A percentile compares a stretch with the other conserved stretches of the same genome.
phyloP scores from a whole-genome alignment of 2,113 vertebrate genomes.

The Heterochromis multidens region DNA sequence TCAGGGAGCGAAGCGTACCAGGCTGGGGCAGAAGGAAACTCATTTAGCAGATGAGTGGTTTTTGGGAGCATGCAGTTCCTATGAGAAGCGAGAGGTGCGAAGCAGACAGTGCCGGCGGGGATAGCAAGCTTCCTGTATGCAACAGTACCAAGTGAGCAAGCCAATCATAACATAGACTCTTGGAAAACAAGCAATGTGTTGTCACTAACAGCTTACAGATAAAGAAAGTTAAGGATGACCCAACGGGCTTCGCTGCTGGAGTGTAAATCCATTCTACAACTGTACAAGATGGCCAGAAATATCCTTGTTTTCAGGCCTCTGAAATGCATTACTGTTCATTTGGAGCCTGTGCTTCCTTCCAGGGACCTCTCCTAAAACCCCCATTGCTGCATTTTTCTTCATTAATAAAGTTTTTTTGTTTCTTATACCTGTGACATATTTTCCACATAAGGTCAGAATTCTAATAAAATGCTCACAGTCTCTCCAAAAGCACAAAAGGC shows the following conservation, averaged over 20 bases:
- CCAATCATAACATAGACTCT: slow-evolving; percentile 55
- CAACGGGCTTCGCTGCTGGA: not conserved
- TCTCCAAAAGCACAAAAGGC: slow-evolving; percentile 25
- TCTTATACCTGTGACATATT: slow-evolving; percentile 43
- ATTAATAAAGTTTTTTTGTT: slow-evolving; percentile 4
- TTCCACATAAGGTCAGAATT: slow-evolving; percentile 51
- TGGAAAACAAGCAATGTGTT: slow-evolving; percentile 25
- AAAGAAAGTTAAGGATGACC: slow-evolving; percentile 7
- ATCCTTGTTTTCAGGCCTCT: not conserved
- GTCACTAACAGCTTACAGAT: slow-evolving; percentile 13
- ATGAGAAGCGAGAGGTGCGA: slow-evolving; percentile 36
- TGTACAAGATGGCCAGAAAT: not conserved
- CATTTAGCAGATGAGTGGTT: slow-evolving; percentile 68
- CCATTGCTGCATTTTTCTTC: slow-evolving; percentile 39
- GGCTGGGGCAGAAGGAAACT: slow-evolving; percentile 64
- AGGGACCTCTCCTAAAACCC: slow-evolving; percentile 4
- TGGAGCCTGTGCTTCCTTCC: not conserved
- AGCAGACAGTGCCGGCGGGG: slow-evolving; percentile 37
- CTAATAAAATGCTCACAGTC: slow-evolving; percentile 44
- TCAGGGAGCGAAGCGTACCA: slow-evolving; percentile 10
- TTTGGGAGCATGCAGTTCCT: slow-evolving; percentile 31
- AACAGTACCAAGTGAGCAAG: not conserved
- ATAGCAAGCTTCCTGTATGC: slow-evolving; percentile 53
- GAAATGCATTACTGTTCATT: slow-evolving; percentile 17
- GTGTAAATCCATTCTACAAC: not conserved